Percentiles rank a stretch among this genome's conserved stretches.
Evolutionary conservation across 1,140 invertebrate genomes (phyloP).

Genomic region (Bombus picipes): DNA sequence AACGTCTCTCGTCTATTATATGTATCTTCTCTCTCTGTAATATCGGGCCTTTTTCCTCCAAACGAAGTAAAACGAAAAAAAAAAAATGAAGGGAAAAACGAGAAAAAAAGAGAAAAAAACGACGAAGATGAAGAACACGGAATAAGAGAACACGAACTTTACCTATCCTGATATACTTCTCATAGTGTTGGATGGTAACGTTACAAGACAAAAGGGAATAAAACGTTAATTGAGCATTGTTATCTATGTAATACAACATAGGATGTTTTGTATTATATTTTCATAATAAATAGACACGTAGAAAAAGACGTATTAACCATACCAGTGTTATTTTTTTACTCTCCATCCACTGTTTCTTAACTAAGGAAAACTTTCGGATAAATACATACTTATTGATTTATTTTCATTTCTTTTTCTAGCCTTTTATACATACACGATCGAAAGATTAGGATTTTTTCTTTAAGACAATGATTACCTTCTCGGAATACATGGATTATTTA

Average conservation of each 20-base stretch:
- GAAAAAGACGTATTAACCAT: constrained; percentile 82
- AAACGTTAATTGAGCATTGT: constrained; percentile 83
- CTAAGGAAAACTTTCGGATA: background rate
- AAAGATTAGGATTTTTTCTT: too few species aligned
- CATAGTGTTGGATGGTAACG: constrained; percentile 80
- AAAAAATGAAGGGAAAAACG: constrained; percentile 40
- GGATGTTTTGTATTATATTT: constrained; percentile 88
- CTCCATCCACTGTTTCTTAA: constrained; percentile 7
- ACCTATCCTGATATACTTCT: constrained; percentile 78
- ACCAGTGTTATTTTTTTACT: constrained; percentile 65
- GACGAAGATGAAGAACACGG: constrained; percentile 52
- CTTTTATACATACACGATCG: too few species aligned
- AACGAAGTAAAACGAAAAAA: constrained; percentile 52
- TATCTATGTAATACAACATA: constrained; percentile 86
- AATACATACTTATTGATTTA: background rate
- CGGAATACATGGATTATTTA: too few species aligned
- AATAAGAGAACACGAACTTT: constrained; percentile 72
- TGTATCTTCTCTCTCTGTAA: constrained; percentile 67
- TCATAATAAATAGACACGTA: constrained; percentile 87
- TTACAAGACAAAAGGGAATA: constrained; percentile 76
- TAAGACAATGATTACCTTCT: too few species aligned
- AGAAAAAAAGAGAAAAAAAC: constrained; percentile 32
- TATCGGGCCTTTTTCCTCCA: constrained; percentile 76
- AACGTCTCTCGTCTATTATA: constrained; percentile 73
- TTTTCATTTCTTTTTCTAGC: background rate